Evolutionary conservation across 2,113 vertebrate species (phyloP).

Genomic region (Oceanites oceanicus): DNA sequence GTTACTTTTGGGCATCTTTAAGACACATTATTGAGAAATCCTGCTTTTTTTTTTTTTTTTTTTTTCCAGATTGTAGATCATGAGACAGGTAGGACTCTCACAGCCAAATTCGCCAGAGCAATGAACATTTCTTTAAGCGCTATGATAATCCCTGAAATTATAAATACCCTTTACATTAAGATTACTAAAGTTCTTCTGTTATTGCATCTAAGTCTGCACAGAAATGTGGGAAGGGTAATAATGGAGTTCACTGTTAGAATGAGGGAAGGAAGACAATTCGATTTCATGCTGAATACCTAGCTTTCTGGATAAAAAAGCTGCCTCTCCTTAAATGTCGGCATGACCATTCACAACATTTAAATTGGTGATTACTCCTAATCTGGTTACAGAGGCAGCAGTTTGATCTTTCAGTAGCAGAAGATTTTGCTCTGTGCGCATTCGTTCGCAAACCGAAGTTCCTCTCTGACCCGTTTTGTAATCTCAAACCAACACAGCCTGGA

Average conservation of each 20-base stretch:
- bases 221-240: neutral
- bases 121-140: neutral
- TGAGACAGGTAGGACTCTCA: neutral
- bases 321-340: neutral
- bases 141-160: neutral
- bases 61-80: neutral
- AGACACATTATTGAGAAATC: neutral
- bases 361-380: neutral
- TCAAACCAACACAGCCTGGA: neutral
- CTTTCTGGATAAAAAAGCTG: neutral
- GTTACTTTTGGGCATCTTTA: neutral
- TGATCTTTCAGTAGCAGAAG: neutral
- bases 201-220: neutral
- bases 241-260: neutral
- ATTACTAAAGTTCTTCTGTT: neutral
- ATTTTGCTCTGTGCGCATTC: neutral
- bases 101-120: neutral
- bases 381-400: neutral
- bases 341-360: neutral
- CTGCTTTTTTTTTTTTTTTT: neutral
- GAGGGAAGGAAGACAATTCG: neutral
- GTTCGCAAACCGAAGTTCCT: neutral
- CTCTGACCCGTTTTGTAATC: neutral
- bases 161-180: neutral
- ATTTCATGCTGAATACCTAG: neutral